Base-by-base conservation (phyloP, 2,113 vertebrate species). In the Takifugu flavidus region DNA sequence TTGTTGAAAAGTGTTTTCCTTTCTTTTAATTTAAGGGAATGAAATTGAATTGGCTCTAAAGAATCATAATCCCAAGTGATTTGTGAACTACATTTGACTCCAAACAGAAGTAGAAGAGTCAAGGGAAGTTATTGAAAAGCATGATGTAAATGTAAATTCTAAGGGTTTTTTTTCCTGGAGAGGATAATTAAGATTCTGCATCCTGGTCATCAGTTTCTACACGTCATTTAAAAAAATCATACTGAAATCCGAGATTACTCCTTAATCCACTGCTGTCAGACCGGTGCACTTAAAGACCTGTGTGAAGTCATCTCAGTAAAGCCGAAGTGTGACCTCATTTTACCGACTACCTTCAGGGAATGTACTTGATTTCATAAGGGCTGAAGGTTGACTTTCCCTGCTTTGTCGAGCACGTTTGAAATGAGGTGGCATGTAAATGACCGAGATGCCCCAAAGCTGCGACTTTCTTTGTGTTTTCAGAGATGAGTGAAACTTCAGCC, bases 351-450 rank as follows among this genome's bases (percentile, higher is more conserved):
- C 50, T 25, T 15, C 25, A 59, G 74, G 80, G 71, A 71, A 81
- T 75, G 74, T 59, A 77, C 83, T 73, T 31, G 62, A 77, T 77
- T 82, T 86, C 80, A 77, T 65, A 75, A 75, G 51, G 5, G 46
- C 28, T 25, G 67, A 34, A 59, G 52, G 70, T 67, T 27, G 25
- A 42, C 49, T 71, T 74, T 56, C 70, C 64, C 67, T 52, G 60
- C 47, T 43, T 61, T 62, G 58, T 56, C 28, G 39, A 50, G 26
- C 42, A 51, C 51, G 13, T 42, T 46, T 55, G 46, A 67, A 67
- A 69, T 15, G 34, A 15, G 43, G 31, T 44, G 53, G 44, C 45
- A 28, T 57, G 65, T 53, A 65, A 78, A 79, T 49, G 4, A 12
- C 51, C 27, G 1, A 52, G n/a, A 47, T 25, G 34, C 28, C 54